Base-by-base conservation (phyloP, 2,888 invertebrate genomes). In the Sarcophaga rosellei region DNA sequence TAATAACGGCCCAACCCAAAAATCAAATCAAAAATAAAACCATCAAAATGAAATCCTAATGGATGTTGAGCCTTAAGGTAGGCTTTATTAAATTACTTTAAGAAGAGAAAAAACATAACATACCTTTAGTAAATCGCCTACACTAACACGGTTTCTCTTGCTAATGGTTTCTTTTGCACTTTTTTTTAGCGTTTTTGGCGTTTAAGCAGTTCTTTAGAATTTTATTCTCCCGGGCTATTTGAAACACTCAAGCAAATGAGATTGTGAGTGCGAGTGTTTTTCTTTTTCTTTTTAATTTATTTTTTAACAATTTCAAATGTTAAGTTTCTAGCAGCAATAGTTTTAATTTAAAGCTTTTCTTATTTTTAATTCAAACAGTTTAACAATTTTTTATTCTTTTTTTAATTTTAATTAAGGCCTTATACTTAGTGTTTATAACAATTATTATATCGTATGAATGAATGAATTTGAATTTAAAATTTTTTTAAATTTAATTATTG, bases 311-410 rank as follows among this genome's bases (percentile, higher is more conserved):
- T 15, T 53, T 53, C 17, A 53, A 53, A 53, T 53, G 4, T 53
- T 15, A 11, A 6, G 47, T 47, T 47, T 47, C 47, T 47, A 35
- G 47, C 15, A 72, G 70, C 77, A 66, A n/a, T 69, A 8, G 10
- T 35, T 77, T 62, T 65, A 15, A 35, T 57, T 62, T 65, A 35
- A 35, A 57, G 44, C 35, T 75, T 25, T 47, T 5, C 25, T 21
- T 15, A 0, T 53, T 53, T 53, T 17, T 2, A 15, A 53, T 15
- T 53, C 12, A 53, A 53, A 53, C 17, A 53, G 8, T 73, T 74
- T 25, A 76, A 76, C 53, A 73, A 62, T 77, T 72, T 68, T 53
- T n/a, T 17, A 23, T 17, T 62, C 12, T 66, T 25, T 73, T 62
- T 74, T 35, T 35, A 35, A 17, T 17, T 53, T 53, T 15, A 53